These are phyloP conservation scores for Cynopterus brachyotis DNA, from an alignment of 2,113 vertebrate species.

Conservation along the genomic window DNA sequence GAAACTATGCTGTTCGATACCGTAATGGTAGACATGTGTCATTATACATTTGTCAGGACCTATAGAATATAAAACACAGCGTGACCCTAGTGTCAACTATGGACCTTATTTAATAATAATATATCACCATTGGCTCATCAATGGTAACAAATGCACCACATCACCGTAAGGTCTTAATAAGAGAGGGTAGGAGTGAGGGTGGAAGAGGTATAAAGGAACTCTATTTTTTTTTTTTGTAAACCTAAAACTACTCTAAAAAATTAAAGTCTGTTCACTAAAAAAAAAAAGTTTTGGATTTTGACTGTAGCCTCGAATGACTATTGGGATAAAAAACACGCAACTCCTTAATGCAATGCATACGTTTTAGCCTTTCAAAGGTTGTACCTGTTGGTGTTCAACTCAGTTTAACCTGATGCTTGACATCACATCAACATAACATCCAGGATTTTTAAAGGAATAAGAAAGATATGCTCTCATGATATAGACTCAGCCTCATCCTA, in stretches of 20 bases:
- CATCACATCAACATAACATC: neutral
- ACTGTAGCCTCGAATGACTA: neutral
- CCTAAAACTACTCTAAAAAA: neutral
- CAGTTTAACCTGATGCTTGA: neutral
- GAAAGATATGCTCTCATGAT: neutral
- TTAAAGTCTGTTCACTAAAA: neutral
- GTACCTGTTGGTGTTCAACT: neutral
- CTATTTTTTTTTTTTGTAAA: neutral
- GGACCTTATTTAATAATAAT: neutral
- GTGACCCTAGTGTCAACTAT: neutral
- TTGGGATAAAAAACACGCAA: neutral
- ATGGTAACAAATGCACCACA: neutral
- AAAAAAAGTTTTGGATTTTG: neutral
- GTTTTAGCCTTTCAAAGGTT: neutral
- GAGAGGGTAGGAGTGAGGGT: neutral
- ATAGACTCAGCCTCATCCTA: neutral
- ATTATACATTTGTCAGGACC: neutral
- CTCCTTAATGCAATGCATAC: neutral
- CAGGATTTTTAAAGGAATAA: constrained; percentile 10
- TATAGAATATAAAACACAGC: neutral
- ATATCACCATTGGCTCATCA: neutral
- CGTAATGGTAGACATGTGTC: neutral
- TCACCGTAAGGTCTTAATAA: neutral
- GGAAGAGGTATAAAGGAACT: neutral
- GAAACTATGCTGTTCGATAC: neutral